A percentile compares a stretch with the other conserved stretches of the same genome.
Conservation (phyloP, 2,797 vertebrate species). For the Sternotherus odoratus region DNA sequence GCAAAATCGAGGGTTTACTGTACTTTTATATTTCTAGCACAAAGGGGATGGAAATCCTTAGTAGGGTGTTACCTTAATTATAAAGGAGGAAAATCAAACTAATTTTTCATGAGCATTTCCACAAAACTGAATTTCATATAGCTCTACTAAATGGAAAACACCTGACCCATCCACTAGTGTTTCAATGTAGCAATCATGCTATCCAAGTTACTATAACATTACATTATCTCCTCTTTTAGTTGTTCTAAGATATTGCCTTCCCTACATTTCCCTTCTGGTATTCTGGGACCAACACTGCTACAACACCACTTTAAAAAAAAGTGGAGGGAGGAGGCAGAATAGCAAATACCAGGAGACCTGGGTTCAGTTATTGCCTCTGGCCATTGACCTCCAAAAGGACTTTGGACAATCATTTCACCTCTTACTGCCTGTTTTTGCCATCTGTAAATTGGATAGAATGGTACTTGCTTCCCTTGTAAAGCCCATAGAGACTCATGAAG, state of each 20-base stretch:
- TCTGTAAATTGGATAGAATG: neutral
- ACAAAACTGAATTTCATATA: neutral
- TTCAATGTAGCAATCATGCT: neutral
- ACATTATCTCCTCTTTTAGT: too few species aligned
- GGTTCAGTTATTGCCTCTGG: neutral
- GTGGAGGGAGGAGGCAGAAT: neutral
- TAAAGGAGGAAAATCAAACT: neutral
- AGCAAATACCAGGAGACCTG: neutral
- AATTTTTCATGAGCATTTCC: neutral
- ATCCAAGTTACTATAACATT: neutral
- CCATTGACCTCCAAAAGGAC: neutral
- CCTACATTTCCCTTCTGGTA: neutral
- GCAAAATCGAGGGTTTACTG: too few species aligned
- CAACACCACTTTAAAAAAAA: neutral
- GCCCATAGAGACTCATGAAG: neutral
- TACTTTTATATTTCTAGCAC: neutral
- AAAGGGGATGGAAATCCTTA: neutral
- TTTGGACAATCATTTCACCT: neutral
- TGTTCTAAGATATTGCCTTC: too few species aligned
- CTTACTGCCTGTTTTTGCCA: neutral
- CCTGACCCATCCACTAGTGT: neutral
- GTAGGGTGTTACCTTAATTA: neutral
- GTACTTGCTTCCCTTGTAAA: neutral
- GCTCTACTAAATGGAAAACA: neutral
- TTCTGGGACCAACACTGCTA: neutral